These are phyloP conservation scores for Platyscapa corneri DNA, from an alignment of 1,140 invertebrate species.

Conservation along the genomic window DNA sequence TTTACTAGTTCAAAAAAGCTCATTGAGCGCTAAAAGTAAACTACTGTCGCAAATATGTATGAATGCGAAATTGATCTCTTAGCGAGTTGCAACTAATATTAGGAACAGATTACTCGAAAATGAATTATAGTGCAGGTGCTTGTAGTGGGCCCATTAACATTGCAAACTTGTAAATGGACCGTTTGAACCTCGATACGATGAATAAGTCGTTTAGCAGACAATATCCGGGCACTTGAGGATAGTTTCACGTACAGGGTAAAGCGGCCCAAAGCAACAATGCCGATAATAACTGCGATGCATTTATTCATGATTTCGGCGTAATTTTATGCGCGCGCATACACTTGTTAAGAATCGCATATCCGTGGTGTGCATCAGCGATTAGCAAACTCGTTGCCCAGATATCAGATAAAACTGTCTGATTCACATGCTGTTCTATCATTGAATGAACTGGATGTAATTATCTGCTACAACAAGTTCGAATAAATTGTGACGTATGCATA, in stretches of 20 bases:
- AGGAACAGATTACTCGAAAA: background rate
- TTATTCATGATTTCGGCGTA: constrained; percentile 42
- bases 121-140: no score
- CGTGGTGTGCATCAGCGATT: background rate
- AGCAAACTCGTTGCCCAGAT: background rate
- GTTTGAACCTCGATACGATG: background rate
- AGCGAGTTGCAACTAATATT: background rate
- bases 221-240: constrained; percentile 52
- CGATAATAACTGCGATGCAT: constrained; percentile 55
- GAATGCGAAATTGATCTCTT: background rate
- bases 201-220: constrained; percentile 57
- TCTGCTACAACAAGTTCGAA: no score
- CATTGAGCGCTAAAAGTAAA: background rate
- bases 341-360: background rate
- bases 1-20: background rate
- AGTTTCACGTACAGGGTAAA: constrained; percentile 52
- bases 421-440: background rate
- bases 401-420: background rate
- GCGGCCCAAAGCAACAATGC: constrained; percentile 52
- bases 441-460: background rate
- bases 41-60: background rate
- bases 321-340: background rate
- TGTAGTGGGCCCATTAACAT: background rate
- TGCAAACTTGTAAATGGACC: constrained; percentile 39
- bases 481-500: no score